These are phyloP conservation scores for Ictidomys tridecemlineatus DNA, from an alignment of 2,113 vertebrate species.

Conservation along the genomic window DNA sequence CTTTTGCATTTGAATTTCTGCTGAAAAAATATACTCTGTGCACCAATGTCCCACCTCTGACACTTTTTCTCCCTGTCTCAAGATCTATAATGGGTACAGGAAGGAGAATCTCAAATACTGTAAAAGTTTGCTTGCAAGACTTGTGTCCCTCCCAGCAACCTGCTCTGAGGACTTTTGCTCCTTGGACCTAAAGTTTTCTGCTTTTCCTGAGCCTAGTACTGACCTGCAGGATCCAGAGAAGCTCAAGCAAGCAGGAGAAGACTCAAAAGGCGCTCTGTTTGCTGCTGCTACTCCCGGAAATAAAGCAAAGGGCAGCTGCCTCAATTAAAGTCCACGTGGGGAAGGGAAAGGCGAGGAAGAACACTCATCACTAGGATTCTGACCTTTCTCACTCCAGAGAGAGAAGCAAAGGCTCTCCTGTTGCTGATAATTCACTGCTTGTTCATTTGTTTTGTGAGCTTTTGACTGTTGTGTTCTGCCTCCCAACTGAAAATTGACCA, in stretches of 20 bases:
- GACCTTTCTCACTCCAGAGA: not conserved
- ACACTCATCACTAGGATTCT: not conserved
- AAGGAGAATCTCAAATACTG: not conserved
- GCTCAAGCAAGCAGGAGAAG: not conserved
- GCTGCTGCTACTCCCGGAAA: not conserved
- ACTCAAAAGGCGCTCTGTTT: fast-evolving
- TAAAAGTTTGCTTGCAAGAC: not conserved
- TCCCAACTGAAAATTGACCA: not conserved
- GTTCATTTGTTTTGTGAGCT: not conserved
- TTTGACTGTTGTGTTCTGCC: not conserved
- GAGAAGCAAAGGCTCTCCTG: not conserved
- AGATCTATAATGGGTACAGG: fast-evolving
- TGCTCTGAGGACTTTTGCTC: not conserved
- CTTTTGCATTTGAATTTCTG: not conserved
- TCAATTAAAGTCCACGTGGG: not conserved
- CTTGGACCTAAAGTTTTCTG: not conserved
- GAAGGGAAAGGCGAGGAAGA: not conserved
- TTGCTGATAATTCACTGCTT: not conserved
- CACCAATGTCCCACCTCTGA: not conserved
- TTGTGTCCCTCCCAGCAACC: not conserved
- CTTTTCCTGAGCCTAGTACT: not conserved
- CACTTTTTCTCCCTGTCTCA: not conserved
- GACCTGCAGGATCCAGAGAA: not conserved
- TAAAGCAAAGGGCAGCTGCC: not conserved
- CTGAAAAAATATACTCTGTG: not conserved